Percentiles rank a stretch among this genome's conserved stretches.
These are phyloP conservation scores for Bergia puertoricense DNA, from an alignment of 92 coral and sea anemone genomes.

Conservation along the genomic window DNA sequence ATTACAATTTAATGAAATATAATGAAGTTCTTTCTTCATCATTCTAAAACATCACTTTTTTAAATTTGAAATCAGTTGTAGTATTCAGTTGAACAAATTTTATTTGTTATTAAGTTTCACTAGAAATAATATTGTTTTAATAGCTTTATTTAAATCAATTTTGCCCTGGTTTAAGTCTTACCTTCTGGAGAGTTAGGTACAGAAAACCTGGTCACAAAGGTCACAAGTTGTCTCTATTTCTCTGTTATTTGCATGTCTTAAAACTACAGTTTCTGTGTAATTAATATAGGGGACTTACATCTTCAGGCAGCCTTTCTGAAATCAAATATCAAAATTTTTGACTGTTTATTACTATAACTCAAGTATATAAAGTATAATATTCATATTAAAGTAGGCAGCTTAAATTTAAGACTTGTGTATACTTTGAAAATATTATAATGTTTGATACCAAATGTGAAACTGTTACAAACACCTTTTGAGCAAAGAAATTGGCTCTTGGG, in stretches of 20 bases:
- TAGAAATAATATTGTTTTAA: too few species aligned
- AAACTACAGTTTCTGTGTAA: not conserved
- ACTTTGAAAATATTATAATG: not conserved
- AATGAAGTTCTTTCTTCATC: not conserved
- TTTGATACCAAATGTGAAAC: not conserved
- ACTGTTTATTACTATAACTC: not conserved
- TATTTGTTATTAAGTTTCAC: too few species aligned
- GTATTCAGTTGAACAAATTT: not conserved
- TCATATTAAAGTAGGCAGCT: not conserved
- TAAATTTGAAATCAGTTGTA: not conserved
- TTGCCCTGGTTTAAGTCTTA: too few species aligned
- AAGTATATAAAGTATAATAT: too few species aligned
- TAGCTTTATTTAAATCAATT: too few species aligned
- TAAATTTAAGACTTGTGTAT: not conserved
- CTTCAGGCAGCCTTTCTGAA: not conserved
- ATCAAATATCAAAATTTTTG: not conserved
- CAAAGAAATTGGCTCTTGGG: not conserved
- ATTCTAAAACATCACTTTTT: not conserved
- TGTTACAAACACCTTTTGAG: not conserved
- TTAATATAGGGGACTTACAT: not conserved
- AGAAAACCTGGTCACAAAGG: too few species aligned
- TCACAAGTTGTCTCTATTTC: too few species aligned
- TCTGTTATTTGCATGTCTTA: too few species aligned
- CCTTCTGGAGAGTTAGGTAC: too few species aligned
- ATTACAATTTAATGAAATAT: not conserved